phyloP scores from a whole-genome alignment of 1,140 invertebrate genomes.

The Drosophila neocordata region DNA sequence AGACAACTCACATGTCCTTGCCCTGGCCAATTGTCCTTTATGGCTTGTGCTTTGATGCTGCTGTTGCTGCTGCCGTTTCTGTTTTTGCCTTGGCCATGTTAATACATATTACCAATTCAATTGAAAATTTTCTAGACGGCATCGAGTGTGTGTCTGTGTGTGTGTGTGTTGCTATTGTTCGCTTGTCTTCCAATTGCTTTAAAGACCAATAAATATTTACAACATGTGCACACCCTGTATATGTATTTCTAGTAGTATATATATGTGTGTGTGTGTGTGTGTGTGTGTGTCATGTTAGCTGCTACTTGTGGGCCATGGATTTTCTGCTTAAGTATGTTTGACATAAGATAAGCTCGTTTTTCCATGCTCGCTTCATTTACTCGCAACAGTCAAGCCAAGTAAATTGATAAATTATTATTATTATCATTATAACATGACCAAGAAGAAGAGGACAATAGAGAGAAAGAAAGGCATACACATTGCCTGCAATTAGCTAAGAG shows the following conservation, averaged over 20 bases:
- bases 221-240: conserved; percentile 27
- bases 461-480: conserved; percentile 31
- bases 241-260: background rate
- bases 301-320: conserved; percentile 1
- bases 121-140: conserved; percentile 42
- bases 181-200: conserved; percentile 59
- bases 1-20: conserved; percentile 16
- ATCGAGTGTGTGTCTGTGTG: background rate
- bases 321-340: conserved; percentile 64
- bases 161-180: background rate
- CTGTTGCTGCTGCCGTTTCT: conserved; percentile 21
- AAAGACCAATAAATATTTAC: conserved; percentile 68
- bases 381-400: conserved; percentile 20
- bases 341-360: conserved; percentile 70
- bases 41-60: conserved; percentile 6
- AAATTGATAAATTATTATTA: conserved; percentile 73
- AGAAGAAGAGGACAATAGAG: background rate
- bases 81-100: conserved; percentile 39
- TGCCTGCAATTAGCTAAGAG: conserved; percentile 63
- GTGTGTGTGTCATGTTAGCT: conserved; percentile 13
- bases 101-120: conserved; percentile 71
- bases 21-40: conserved; percentile 35
- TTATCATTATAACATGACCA: background rate
- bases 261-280: conserved; percentile 17
- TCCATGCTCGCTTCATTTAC: conserved; percentile 66